Percentiles rank a stretch among this genome's conserved stretches.
Evolutionary conservation across 2,113 vertebrate genomes (phyloP).

Genomic region (Mungos mungo): DNA sequence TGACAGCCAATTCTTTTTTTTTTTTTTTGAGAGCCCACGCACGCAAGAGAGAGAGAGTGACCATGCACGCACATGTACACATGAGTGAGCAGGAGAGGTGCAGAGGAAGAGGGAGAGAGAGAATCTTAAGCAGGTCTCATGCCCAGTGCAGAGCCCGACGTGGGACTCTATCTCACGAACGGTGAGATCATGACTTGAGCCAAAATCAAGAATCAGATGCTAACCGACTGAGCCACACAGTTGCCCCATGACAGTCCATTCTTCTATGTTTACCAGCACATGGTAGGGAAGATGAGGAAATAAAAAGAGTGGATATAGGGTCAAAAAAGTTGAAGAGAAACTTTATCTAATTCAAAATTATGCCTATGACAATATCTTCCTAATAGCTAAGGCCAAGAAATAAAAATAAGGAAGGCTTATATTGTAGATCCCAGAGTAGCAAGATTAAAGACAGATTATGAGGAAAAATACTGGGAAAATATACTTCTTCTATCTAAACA

Average conservation of each 20-base stretch:
- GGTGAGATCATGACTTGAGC: too few relatives aligned
- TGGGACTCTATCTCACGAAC: too few relatives aligned
- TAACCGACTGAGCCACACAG: too few relatives aligned
- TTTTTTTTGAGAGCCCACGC: too few relatives aligned
- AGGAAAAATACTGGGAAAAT: background rate
- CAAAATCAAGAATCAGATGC: too few relatives aligned
- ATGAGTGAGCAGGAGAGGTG: too few relatives aligned
- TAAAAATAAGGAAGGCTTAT: constrained; percentile 16
- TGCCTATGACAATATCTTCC: background rate
- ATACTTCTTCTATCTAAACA: background rate
- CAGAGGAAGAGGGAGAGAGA: too few relatives aligned
- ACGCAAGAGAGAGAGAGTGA: too few relatives aligned
- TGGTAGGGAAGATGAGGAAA: background rate
- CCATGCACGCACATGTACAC: too few relatives aligned
- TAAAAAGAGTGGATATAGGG: background rate
- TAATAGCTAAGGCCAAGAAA: background rate
- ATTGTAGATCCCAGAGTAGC: background rate
- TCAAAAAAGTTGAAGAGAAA: constrained; percentile 13
- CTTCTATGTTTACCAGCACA: background rate
- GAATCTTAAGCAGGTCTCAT: too few relatives aligned
- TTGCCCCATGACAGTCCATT: background rate
- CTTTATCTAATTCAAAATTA: constrained; percentile 19
- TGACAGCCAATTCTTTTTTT: background rate
- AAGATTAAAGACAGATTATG: background rate
- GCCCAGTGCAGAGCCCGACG: too few relatives aligned